Percentiles rank a stretch among this genome's conserved stretches.
phyloP scores from a whole-genome alignment of 2,888 invertebrate genomes.

The Oxycera nigricornis region DNA sequence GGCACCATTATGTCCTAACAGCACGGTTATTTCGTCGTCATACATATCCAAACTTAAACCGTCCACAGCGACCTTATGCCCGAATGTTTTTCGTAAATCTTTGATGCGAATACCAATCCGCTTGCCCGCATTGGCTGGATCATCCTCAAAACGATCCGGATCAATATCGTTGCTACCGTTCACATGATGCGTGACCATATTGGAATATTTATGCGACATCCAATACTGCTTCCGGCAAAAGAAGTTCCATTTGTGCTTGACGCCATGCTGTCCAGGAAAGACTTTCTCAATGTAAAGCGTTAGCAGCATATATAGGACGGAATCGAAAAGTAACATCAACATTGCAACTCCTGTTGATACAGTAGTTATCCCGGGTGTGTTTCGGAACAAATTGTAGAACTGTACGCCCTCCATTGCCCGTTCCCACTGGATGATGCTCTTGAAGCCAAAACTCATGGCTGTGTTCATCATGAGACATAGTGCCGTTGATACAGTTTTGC shows the following conservation, averaged over 20 bases:
- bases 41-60: conserved; percentile 76
- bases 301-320: conserved; percentile 72
- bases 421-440: conserved; percentile 13
- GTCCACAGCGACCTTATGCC: conserved; percentile 66
- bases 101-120: conserved; percentile 63
- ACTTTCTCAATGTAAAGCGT: conserved; percentile 84
- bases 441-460: conserved; percentile 71
- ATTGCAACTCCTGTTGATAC: conserved; percentile 73
- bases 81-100: conserved; percentile 69
- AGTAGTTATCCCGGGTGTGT: conserved; percentile 69
- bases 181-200: neutral
- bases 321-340: conserved; percentile 73
- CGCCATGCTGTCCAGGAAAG: conserved; percentile 81
- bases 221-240: conserved; percentile 67
- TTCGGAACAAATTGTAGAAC: conserved; percentile 64
- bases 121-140: conserved; percentile 59
- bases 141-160: conserved; percentile 50
- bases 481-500: conserved; percentile 65
- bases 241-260: conserved; percentile 81
- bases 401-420: conserved; percentile 68
- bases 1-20: conserved; percentile 74
- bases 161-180: neutral
- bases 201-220: conserved; percentile 49
- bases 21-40: conserved; percentile 64
- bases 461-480: conserved; percentile 75